phyloP scores from a whole-genome alignment of 1,140 invertebrate species.

The Meloidogyne exigua region DNA sequence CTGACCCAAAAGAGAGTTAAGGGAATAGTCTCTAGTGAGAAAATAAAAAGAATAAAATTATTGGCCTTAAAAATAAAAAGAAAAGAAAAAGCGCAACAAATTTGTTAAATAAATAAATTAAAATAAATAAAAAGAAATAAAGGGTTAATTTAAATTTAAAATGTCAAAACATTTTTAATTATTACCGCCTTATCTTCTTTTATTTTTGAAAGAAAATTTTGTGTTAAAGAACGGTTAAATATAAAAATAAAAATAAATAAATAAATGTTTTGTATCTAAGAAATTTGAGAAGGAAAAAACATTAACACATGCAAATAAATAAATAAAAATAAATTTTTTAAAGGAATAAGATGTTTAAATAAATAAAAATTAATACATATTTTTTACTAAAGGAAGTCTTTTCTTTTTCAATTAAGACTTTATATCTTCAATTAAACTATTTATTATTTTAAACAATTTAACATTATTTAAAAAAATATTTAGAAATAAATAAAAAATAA shows the following conservation, averaged over 20 bases:
- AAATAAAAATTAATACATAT: too few species aligned
- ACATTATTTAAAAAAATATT: too few species aligned
- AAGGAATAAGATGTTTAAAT: not conserved
- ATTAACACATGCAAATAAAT: not conserved
- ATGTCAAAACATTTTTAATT: not conserved
- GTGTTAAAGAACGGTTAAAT: conserved; percentile 1
- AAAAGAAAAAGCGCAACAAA: not conserved
- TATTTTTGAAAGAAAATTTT: not conserved
- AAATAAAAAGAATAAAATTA: not conserved
- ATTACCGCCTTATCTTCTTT: not conserved
- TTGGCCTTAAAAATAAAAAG: not conserved
- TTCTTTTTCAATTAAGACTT: too few species aligned
- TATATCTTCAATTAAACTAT: too few species aligned
- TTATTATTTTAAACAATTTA: too few species aligned
- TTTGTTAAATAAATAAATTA: not conserved
- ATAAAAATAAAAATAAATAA: not conserved
- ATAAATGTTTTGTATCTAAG: conserved; percentile 5
- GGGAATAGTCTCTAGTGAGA: not conserved
- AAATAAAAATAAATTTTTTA: not conserved
- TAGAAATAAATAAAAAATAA: too few species aligned
- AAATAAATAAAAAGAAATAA: not conserved
- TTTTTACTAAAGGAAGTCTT: too few species aligned
- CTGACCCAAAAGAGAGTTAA: not conserved
- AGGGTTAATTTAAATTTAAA: not conserved
- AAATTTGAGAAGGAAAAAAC: conserved; percentile 1